Base-by-base conservation (phyloP, 2,113 vertebrate species). In the Platanista minor region DNA sequence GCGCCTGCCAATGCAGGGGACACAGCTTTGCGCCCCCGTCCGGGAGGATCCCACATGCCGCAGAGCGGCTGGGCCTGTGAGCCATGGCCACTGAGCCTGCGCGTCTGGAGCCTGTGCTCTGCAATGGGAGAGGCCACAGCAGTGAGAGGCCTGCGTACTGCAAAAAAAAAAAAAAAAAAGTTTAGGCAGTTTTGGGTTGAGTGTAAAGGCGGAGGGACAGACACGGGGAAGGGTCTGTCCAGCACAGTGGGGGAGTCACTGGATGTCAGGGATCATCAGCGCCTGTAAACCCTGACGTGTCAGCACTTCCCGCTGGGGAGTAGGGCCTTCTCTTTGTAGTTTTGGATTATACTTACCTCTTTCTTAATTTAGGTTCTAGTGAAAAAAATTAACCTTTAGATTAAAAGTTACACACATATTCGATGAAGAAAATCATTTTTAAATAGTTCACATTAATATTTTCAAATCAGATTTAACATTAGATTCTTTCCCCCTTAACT, bases 381-480 rank as follows among this genome's bases (percentile, higher is more conserved):
- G 49, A 80, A n/a, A 91, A 84, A 43, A 39, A 81, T 86, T 62
- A 84, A 87, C 57, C 8, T 62, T 80, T 41, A 72, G 9, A 25
- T 54, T 43, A 62, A 88, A 89, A 91, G 39, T 43, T 27, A 25
- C 36, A 61, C 39, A 59, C 13, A 14, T 25, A 36, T 77, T 87
- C 80, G 52, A 4, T 69, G 52, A 89, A 49, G 52, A 57, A 57
- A 36, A 18, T 85, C 39, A 46, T 33, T 86, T 52, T 52, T 23
- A 2, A 43, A 83, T 6, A 87, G 15, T 67, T 72, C 12, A 74
- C 29, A 39, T 62, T 77, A 61, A 25, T 57, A 71, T 27, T 93
- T 92, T 92, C 49, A 82, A 75, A n/a, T 96, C 15, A 69, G 9
- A 67, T 86, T 72, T 72, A 86, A 80, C 23, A 3, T 82, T 85